phyloP scores from a whole-genome alignment of 2,797 vertebrate species.

The Sebastes nivosus region DNA sequence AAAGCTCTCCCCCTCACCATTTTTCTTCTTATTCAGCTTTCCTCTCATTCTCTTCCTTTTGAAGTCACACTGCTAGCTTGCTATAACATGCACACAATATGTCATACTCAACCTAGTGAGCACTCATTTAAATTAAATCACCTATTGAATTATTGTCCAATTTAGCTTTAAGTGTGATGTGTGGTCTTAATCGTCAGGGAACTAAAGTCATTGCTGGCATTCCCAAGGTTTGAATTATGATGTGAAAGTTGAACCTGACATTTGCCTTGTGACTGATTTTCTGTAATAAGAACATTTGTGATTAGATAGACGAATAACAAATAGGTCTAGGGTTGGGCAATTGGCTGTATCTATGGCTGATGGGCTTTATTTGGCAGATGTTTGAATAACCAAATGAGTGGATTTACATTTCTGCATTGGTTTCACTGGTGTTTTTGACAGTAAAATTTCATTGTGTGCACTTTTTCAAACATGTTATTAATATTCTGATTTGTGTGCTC shows the following conservation, averaged over 20 bases:
- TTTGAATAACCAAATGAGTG: background rate
- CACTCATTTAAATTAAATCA: background rate
- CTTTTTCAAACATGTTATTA: background rate
- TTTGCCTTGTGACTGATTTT: background rate
- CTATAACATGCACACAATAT: background rate
- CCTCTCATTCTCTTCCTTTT: background rate
- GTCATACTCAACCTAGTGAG: background rate
- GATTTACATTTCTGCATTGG: background rate
- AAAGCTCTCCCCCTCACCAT: conserved; percentile 39
- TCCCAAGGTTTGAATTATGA: background rate
- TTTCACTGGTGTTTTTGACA: background rate
- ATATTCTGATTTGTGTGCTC: background rate
- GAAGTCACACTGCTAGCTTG: background rate
- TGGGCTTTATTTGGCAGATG: background rate
- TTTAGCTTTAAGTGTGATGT: background rate
- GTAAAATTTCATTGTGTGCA: background rate
- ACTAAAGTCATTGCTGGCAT: background rate
- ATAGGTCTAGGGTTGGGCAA: background rate
- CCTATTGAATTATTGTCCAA: background rate
- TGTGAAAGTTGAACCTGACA: background rate
- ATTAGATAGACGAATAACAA: background rate
- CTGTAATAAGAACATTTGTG: accelerated
- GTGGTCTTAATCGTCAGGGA: background rate
- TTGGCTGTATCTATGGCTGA: background rate
- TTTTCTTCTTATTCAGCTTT: background rate